Conservation (phyloP, 2,888 invertebrate genomes). For the Chymomyza caudatula region DNA sequence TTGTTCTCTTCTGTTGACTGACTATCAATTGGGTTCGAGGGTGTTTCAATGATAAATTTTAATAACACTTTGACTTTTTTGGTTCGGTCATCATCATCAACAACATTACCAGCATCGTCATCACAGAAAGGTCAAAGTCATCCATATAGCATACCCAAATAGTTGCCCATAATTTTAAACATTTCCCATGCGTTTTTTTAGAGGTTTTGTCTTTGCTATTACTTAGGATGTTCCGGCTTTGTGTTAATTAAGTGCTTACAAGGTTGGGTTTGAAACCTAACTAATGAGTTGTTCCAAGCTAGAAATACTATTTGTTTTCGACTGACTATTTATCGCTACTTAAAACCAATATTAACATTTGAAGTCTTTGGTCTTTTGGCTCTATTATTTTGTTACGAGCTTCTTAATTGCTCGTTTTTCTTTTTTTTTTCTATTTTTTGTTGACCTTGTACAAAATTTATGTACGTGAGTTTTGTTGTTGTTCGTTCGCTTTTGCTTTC, state of each 20-base stretch:
- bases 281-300: conserved; percentile 6
- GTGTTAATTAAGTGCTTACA: conserved; percentile 50
- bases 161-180: not conserved
- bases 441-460: conserved; percentile 13
- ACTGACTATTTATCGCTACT: conserved; percentile 18
- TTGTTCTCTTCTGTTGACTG: not conserved
- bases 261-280: conserved; percentile 8
- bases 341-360: conserved; percentile 53
- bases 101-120: conserved; percentile 53
- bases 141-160: conserved; percentile 32
- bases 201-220: not conserved
- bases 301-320: not conserved
- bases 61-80: not conserved
- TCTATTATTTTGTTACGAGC: conserved; percentile 9
- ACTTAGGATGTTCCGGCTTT: not conserved
- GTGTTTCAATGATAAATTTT: not conserved
- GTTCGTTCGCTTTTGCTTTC: conserved; percentile 4
- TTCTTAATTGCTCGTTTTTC: conserved; percentile 26
- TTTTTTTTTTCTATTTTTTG: conserved; percentile 26
- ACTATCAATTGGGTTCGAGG: not conserved
- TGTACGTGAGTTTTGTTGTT: not conserved
- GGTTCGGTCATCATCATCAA: conserved; percentile 20
- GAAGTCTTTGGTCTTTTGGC: not conserved
- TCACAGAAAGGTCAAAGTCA: conserved; percentile 59
- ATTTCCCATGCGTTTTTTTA: not conserved